Base-by-base conservation (phyloP, 2,113 vertebrate species). In the Microcebus griseorufus region DNA sequence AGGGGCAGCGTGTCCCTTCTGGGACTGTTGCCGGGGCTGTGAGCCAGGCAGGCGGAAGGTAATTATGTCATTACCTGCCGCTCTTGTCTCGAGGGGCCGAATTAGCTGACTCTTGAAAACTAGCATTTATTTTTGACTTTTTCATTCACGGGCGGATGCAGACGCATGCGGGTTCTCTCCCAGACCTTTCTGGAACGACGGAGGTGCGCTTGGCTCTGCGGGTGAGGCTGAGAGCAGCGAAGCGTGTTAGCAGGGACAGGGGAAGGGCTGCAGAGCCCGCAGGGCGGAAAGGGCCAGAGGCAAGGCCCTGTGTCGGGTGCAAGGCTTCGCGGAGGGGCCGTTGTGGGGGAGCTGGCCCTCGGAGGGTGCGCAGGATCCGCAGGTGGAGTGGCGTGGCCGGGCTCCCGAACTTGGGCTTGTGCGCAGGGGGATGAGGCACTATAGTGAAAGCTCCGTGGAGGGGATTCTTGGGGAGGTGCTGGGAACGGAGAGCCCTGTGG, bases 121-220 rank as follows among this genome's bases (percentile, higher is more conserved):
- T 34, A 53, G 55, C 37, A 55, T 84, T 97, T 84, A 48, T 85
- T 91, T 90, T 85, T 93, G 91, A 90, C 72, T 93, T 94, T 82
- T 80, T 67, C 90, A 94, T 80, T 96, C 94, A 64, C 0, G 32
- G 75, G 13, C 55, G 48, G 88, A 67, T 72, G 20, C 60, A 87
- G n/a, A 64, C 25, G n/a, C 32, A 29, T 78, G 64, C 25, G n/a
- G 5, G 69, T 8, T 51, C n/a, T 27, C 14, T 55, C n/a, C 55
- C 34, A n/a, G 32, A 9, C 34, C 62, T 89, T 88, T 73, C 48
- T 79, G 55, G n/a, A 80, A 17, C 6, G 55, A 67, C 23, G n/a
- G 85, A 69, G 75, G n/a, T 83, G 13, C 37, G 45, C 51, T 60
- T 89, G 72, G 39, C 23, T 23, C 45, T 37, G 76, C 0, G 0